Evolutionary conservation across 2,888 invertebrate genomes (phyloP), one percentile per base, ranked within the genome.

Genomic region (Plagodis pulveraria): DNA sequence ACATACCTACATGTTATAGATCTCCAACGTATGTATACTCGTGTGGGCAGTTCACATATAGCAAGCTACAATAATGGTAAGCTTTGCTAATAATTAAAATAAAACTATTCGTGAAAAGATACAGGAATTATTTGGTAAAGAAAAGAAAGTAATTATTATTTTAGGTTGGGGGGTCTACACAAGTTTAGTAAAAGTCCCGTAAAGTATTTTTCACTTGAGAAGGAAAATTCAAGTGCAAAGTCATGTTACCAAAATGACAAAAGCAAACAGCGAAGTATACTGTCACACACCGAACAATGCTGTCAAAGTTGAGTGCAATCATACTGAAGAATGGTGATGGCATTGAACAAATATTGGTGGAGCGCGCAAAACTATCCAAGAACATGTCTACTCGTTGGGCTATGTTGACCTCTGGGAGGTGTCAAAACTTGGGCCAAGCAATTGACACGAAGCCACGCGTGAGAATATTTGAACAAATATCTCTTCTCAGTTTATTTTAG

Each of bases 381-480:
- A 53, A 52, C 52, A 58, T 58, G 61, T 59, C 58, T 54, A 56
- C 51, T 60, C 56, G 56, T 41, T 49, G 57, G 57, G 47, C 57
- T 33, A 41, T 55, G 81, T 89, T 89, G 90, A 90, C 89, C 90
- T 77, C 78, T 67, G 69, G 74, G 80, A 89, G 86, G 87, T 91
- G 90, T 91, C 89, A 87, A 86, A 89, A 83, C 83, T 83, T 78
- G 78, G 80, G 78, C 78, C 79, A 72, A 79, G 82, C 84, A 84
- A 87, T 84, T 87, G 89, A 90, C 89, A 85, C 83, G 80, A 76
- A 76, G 80, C 77, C 80, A 84, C 83, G 86, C 90, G 91, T 91
- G 91, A 90, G 90, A 91, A 91, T 85, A 86, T 90, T 86, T 89
- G 84, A 84, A 89, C 89, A 91, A 90, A 88, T 83, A 89, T 80